A percentile compares a stretch with the other conserved stretches of the same genome.
Evolutionary conservation across 2,888 invertebrate species (phyloP).

Genomic region (Pollenia angustigena): DNA sequence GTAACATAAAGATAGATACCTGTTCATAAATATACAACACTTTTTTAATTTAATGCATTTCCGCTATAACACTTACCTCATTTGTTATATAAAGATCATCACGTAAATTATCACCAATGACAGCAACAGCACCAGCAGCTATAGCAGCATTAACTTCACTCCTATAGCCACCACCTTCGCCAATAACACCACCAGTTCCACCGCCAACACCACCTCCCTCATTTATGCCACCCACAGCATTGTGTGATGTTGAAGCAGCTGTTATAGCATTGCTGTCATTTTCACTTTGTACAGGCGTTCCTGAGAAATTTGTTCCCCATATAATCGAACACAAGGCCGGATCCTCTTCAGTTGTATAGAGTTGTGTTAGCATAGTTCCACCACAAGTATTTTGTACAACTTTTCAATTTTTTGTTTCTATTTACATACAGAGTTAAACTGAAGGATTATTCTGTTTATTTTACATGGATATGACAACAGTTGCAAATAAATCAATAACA

Average conservation of each 20-base stretch:
- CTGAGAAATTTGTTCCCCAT: slow-evolving; percentile 81
- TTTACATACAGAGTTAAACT: background rate
- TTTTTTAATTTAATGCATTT: slow-evolving; percentile 18
- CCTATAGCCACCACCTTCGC: slow-evolving; percentile 50
- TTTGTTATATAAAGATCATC: slow-evolving; percentile 78
- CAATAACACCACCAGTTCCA: slow-evolving; percentile 36
- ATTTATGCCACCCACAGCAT: slow-evolving; percentile 50
- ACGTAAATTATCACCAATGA: slow-evolving; percentile 76
- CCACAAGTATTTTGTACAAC: slow-evolving; percentile 26
- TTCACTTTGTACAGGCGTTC: slow-evolving; percentile 77
- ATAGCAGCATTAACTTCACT: slow-evolving; percentile 67
- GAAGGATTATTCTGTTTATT: background rate
- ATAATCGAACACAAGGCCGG: slow-evolving; percentile 83
- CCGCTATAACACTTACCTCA: slow-evolving; percentile 72
- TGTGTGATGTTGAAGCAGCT: slow-evolving; percentile 69
- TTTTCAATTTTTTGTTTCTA: slow-evolving; percentile 3
- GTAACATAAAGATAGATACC: background rate
- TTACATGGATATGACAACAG: slow-evolving; percentile 14
- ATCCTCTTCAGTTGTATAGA: slow-evolving; percentile 83
- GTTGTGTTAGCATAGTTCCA: slow-evolving; percentile 82
- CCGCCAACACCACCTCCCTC: slow-evolving; percentile 26
- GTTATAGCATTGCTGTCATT: slow-evolving; percentile 73
- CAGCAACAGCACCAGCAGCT: slow-evolving; percentile 60
- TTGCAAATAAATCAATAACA: slow-evolving; percentile 23
- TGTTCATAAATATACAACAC: background rate